phyloP scores from a whole-genome alignment of 2,797 vertebrate species.

The Manis crassicaudata region DNA sequence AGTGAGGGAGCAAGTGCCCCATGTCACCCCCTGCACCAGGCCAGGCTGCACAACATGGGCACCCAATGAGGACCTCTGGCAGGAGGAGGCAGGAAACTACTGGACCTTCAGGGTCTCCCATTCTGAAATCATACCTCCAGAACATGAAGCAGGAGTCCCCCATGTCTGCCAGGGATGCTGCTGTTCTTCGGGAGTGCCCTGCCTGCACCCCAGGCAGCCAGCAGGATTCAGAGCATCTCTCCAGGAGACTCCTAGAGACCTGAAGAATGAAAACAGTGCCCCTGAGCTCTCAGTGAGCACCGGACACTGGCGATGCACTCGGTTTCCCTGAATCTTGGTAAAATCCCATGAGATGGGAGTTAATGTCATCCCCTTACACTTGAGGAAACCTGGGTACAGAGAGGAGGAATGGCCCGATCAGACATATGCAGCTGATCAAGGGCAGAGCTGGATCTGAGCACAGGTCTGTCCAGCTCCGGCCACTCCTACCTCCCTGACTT shows the following conservation, averaged over 20 bases:
- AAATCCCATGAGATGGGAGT: not conserved
- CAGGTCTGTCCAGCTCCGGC: not conserved
- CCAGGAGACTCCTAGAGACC: not conserved
- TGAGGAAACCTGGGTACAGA: not conserved
- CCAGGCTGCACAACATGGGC: not conserved
- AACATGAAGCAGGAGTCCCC: not conserved
- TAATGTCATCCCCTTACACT: not conserved
- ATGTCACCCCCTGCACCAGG: accelerated
- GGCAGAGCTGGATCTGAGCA: not conserved
- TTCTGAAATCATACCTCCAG: not conserved
- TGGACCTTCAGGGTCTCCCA: not conserved
- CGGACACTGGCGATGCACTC: not conserved
- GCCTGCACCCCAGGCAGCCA: not conserved
- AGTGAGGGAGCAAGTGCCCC: accelerated
- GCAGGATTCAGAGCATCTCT: not conserved
- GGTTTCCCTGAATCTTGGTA: not conserved
- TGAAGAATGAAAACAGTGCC: not conserved
- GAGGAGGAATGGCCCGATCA: not conserved
- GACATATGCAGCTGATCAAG: no score
- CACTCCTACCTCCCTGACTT: not conserved
- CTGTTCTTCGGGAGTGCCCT: not conserved
- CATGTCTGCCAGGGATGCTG: not conserved
- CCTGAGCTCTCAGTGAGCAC: not conserved
- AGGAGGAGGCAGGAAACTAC: not conserved
- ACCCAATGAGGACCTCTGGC: not conserved